These are phyloP conservation scores for Drosophila peninsularis DNA, from an alignment of 2,888 invertebrate genomes.

Conservation along the genomic window DNA sequence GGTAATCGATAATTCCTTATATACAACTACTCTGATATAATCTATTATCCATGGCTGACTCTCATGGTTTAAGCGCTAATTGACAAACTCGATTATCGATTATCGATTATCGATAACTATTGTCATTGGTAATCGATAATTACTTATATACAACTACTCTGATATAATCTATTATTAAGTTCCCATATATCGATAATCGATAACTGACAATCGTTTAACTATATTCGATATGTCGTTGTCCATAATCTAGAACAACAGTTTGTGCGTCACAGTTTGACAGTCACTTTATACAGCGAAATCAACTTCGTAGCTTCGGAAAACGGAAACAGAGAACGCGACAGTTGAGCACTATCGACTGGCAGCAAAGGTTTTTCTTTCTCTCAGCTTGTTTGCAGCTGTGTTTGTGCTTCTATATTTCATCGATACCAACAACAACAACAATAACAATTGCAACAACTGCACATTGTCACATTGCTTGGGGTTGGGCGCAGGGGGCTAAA, in stretches of 20 bases:
- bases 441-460: conserved; percentile 31
- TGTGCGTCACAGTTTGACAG: not conserved
- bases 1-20: too few relatives aligned
- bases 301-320: too few relatives aligned
- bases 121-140: too few relatives aligned
- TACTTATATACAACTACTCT: too few relatives aligned
- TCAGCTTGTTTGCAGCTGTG: conserved; percentile 32
- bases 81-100: not conserved
- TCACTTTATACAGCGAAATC: not conserved
- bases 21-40: too few relatives aligned
- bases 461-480: conserved; percentile 38
- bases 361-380: not conserved
- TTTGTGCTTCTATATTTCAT: conserved; percentile 66
- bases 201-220: not conserved
- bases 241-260: not conserved
- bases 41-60: not conserved
- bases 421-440: conserved; percentile 56
- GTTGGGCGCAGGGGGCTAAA: not conserved
- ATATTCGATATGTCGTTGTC: not conserved
- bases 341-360: not conserved
- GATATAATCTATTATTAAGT: too few relatives aligned
- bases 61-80: not conserved
- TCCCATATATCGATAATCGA: not conserved
- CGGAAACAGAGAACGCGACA: conserved; percentile 1
- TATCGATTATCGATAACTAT: not conserved